Evolutionary conservation across 2,888 invertebrate species (phyloP).

Genomic region (Chromoteleia sp.): DNA sequence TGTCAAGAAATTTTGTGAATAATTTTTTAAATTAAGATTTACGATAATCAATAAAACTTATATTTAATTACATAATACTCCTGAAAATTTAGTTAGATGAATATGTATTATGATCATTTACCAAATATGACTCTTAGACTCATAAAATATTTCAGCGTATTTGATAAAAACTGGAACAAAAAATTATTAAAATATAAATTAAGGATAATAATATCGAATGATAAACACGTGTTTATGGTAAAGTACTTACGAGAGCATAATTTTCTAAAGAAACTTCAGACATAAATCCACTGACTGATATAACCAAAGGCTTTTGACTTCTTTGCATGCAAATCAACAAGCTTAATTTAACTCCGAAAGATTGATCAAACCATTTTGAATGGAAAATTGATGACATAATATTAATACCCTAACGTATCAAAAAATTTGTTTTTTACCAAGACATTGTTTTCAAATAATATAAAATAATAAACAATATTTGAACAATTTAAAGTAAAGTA

Average conservation of each 20-base stretch:
- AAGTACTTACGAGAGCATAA: conserved; percentile 29
- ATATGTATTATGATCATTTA: conserved; percentile 5
- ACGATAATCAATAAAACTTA: neutral
- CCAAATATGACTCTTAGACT: conserved; percentile 34
- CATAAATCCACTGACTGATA: conserved; percentile 40
- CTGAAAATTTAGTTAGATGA: neutral
- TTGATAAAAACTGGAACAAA: conserved; percentile 44
- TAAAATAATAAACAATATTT: neutral
- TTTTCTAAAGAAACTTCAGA: conserved; percentile 19
- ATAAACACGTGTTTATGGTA: too few relatives aligned
- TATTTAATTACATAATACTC: neutral
- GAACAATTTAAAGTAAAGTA: too few relatives aligned
- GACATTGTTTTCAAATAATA: too few relatives aligned
- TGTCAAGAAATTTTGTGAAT: neutral
- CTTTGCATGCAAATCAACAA: conserved; percentile 23
- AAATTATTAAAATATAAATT: neutral
- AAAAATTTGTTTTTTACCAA: too few relatives aligned
- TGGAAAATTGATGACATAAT: conserved; percentile 21
- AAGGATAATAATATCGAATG: neutral
- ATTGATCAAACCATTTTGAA: conserved; percentile 21
- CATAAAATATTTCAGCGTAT: conserved; percentile 41
- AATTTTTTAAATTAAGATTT: neutral
- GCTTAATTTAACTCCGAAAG: neutral
- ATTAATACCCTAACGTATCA: neutral
- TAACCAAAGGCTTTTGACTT: conserved; percentile 25